Base-by-base conservation (phyloP, 2,113 vertebrate genomes). In the Thamnaconus septentrionalis region DNA sequence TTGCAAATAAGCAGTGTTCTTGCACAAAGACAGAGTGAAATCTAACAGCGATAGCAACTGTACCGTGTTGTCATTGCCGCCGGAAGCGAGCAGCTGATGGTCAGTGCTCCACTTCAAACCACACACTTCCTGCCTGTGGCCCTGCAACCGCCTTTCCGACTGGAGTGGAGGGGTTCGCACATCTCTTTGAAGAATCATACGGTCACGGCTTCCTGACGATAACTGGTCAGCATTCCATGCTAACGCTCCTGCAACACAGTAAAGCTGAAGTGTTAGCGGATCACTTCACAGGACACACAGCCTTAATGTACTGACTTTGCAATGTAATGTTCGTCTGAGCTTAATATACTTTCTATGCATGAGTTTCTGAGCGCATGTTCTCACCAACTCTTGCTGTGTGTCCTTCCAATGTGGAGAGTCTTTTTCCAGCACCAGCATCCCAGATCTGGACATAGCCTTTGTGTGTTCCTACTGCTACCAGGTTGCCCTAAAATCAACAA, bases 361-460 rank as follows among this genome's bases (percentile, higher is more conserved):
- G 18, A 31, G 18, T 31, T 53, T 47, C 11, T 41, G 4, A 41
- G 44, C 55, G n/a, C 18, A 4, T 59, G 5, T 7, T 85, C 96
- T 95, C 90, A 99, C 97, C 97, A 0, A 99, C 97, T 80, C 97
- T 91, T 2, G 97, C 97, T 0, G 97, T 99, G 91, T 99, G 97
- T 5, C 97, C 97, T 63, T 99, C 97, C 5, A 99, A 74, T 61
- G 94, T 92, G 3, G 95, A 97, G 31, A 99, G 91, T 67, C 99
- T 99, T 85, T 99, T 99, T 41, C 97, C 96, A 0, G 97, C 97
- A 0, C 95, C 95, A 0, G 97, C 96, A 47, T 99, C 97, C 97
- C 97, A 99, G 73, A 99, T 99, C 87, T 99, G 97, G 51, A 99
- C 97, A 44, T 97, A 98, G 61, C 96, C 97, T 85, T 99, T 99